Percentiles rank a stretch among this genome's conserved stretches.
These are phyloP conservation scores for Petrolisthes manimaculis DNA, from an alignment of 2,888 invertebrate genomes.

Conservation along the genomic window DNA sequence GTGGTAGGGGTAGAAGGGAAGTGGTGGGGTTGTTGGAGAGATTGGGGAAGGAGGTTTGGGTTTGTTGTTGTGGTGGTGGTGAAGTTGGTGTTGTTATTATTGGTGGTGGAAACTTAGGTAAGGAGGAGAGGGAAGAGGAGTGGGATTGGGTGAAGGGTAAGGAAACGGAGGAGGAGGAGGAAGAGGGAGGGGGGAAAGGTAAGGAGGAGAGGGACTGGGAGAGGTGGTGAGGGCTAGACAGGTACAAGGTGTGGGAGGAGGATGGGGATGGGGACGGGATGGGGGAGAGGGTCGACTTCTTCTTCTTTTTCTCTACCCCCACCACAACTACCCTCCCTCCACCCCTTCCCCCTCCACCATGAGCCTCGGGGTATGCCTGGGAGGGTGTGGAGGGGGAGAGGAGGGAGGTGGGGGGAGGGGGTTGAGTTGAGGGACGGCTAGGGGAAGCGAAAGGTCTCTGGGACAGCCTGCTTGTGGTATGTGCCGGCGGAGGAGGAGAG, in stretches of 20 bases:
- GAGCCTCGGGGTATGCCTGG: slow-evolving; percentile 9
- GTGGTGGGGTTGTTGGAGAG: neutral
- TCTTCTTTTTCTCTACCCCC: slow-evolving; percentile 10
- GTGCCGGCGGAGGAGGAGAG: neutral
- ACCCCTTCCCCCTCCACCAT: slow-evolving; percentile 40
- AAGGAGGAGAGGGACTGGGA: slow-evolving; percentile 60
- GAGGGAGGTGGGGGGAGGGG: neutral
- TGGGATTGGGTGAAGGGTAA: slow-evolving; percentile 55
- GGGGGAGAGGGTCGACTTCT: neutral
- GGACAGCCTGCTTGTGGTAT: no score
- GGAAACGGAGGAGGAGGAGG: slow-evolving; percentile 29
- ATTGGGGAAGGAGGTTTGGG: neutral
- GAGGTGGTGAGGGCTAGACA: slow-evolving; percentile 54
- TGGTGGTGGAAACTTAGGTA: no score
- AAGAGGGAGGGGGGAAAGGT: neutral
- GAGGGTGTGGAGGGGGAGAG: neutral
- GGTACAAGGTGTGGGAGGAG: slow-evolving; percentile 8
- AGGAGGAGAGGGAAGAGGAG: slow-evolving; percentile 56
- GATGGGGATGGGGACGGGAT: neutral
- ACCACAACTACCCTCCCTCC: slow-evolving; percentile 17
- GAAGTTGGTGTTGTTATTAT: no score
- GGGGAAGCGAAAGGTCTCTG: no score
- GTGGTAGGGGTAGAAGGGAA: slow-evolving; percentile 4
- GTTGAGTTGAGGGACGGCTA: neutral
- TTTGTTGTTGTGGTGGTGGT: neutral